Evolutionary conservation across 1,140 invertebrate genomes (phyloP), one percentile per base, ranked within the genome.

Genomic region (Capitella teleta): DNA sequence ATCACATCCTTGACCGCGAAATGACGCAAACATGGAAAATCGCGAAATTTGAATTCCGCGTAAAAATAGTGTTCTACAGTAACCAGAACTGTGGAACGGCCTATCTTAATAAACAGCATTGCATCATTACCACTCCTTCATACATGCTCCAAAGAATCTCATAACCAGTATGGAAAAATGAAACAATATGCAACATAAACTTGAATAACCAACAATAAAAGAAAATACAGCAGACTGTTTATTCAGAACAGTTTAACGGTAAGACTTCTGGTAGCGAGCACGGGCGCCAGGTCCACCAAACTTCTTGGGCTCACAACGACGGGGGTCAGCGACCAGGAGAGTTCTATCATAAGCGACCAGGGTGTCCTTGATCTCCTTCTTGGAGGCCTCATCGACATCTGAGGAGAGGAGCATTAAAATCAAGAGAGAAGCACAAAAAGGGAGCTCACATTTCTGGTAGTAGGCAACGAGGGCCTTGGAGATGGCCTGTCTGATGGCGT

Each of bases 241-340:
- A 24, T 40, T n/a, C 38, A 40, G 10, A 40, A 18, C 6, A 18
- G 28, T 61, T 75, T 79, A 80, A 75, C 79, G 77, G 73, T 82
- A 79, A 56, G 80, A 78, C 67, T 99, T 99, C 78, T 99, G 95
- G 86, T 97, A 99, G 68, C 94, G 81, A 57, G 96, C 93, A 74
- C 96, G 83, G 61, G 96, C 94, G 69, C 94, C 95, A 68, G 96
- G 96, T 82, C 95, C 94, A 65, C 96, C 96, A 74, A 99, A 99
- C 77, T 99, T 99, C 82, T 99, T 99, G 62, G 95, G 87, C 76
- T 99, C 96, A 72, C 92, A 96, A 53, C 94, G 82, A 70, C 96
- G 83, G 41, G 95, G 95, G 79, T 99, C 96, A 53, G 95, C 93
- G 57, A 98, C 94, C 64, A 99, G 77, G 50, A 99, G 80, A 58